phyloP scores from a whole-genome alignment of 2,113 vertebrate genomes.

The Alethe castanea region DNA sequence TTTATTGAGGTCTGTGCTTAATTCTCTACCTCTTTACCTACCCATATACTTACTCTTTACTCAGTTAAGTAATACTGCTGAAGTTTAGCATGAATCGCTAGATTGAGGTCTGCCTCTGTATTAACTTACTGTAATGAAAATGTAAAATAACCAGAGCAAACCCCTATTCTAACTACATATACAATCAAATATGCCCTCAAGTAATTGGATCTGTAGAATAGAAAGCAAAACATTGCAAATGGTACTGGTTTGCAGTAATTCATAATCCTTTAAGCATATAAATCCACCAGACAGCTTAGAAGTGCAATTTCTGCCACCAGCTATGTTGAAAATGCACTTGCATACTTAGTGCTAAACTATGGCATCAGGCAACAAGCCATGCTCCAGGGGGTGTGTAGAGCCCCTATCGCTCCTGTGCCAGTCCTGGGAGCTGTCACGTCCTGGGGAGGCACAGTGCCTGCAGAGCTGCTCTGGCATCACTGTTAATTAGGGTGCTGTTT shows the following conservation, averaged over 20 bases:
- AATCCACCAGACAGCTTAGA: slow-evolving; percentile 52
- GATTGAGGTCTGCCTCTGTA: background rate
- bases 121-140: slow-evolving; percentile 37
- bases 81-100: background rate
- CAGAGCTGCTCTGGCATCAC: slow-evolving; percentile 41
- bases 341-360: slow-evolving; percentile 42
- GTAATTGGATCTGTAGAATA: slow-evolving; percentile 19
- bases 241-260: slow-evolving; percentile 41
- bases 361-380: slow-evolving; percentile 31
- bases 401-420: slow-evolving; percentile 24
- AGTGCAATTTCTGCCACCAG: slow-evolving; percentile 64
- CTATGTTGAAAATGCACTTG: slow-evolving; percentile 49
- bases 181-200: slow-evolving; percentile 37
- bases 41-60: background rate
- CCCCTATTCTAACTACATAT: background rate
- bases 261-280: slow-evolving; percentile 63
- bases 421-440: background rate
- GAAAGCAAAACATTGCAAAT: slow-evolving; percentile 45
- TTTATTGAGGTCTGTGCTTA: background rate
- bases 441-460: background rate
- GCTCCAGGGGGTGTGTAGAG: slow-evolving; percentile 4
- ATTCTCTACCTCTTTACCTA: background rate
- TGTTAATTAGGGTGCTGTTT: slow-evolving; percentile 38
- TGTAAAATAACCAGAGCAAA: slow-evolving; percentile 32
- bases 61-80: background rate